Percentiles rank a stretch among this genome's conserved stretches.
These are phyloP conservation scores for Steatocranus sp. DNA, from an alignment of 2,797 vertebrate genomes.

Conservation along the genomic window DNA sequence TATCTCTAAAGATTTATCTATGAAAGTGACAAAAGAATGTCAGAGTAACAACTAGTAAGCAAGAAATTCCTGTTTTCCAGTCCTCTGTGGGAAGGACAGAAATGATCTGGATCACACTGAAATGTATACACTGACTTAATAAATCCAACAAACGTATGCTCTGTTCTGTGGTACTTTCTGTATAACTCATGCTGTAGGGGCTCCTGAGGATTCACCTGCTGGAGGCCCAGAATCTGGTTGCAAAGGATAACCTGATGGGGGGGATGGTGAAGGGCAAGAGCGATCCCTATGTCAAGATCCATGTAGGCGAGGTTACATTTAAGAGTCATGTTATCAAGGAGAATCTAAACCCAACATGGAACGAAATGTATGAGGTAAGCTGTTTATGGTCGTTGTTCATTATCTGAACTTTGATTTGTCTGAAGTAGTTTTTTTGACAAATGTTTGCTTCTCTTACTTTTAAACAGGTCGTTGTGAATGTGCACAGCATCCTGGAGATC, in stretches of 20 bases:
- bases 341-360: slow-evolving; percentile 92
- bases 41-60: not conserved
- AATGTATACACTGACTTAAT: not conserved
- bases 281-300: slow-evolving; percentile 90
- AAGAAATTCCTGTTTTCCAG: not conserved
- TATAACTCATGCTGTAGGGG: slow-evolving; percentile 73
- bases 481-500: slow-evolving; percentile 76
- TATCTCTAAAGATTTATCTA: not conserved
- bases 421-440: not conserved
- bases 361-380: slow-evolving; percentile 92
- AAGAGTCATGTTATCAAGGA: slow-evolving; percentile 89
- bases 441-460: not conserved
- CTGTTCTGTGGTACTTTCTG: not conserved
- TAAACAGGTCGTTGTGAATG: slow-evolving; percentile 77
- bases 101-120: not conserved
- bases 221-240: slow-evolving; percentile 86
- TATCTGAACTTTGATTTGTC: not conserved
- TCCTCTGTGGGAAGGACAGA: not conserved
- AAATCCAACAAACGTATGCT: not conserved
- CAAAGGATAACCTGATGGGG: slow-evolving; percentile 88
- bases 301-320: slow-evolving; percentile 74
- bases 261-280: slow-evolving; percentile 93
- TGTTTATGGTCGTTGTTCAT: not conserved
- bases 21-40: not conserved
- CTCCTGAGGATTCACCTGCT: slow-evolving; percentile 87